Evolutionary conservation across 1,140 invertebrate genomes (phyloP), one percentile per base, ranked within the genome.

Genomic region (Pseudomyrmex sp.): DNA sequence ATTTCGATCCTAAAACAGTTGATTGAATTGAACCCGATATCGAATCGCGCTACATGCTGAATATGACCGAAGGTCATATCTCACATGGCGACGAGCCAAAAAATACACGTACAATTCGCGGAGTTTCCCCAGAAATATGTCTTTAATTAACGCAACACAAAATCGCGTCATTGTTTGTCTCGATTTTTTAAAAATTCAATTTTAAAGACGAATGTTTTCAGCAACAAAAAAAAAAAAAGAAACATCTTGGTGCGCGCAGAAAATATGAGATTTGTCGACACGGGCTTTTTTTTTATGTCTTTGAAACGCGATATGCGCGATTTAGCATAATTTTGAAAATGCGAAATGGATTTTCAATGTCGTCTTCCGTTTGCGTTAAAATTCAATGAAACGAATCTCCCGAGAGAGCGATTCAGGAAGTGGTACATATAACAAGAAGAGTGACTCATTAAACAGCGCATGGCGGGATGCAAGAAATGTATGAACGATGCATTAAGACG

Each of bases 11-110:
- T 13, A 8, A 23, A 66, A 48, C 13, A 13, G 23, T 15, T 50
- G 13, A 59, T 70, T 35, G 15, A 26, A 9, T 69, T 26, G n/a
- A n/a, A 35, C 20, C 20, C 20, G 50, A 54, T 80, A 80, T 80
- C 59, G 54, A 80, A 59, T 61, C 26, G 76, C 48, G 26, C 15
- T 48, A 79, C 59, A 70, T 59, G 52, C 65, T 72, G 76, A 72
- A 80, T 80, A 70, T 80, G 35, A 80, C 54, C 76, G 66, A 72
- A 80, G 66, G 76, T 80, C 76, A 70, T 48, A 72, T 80, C 76
- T 80, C 66, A n/a, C n/a, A 8, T 72, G 76, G 76, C 66, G 50
- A 15, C 1, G 12, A 7, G 54, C 76, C 76, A 80, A 50, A 58
- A 70, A 70, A 26, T 80, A 44, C 52, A 80, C 10, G 76, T 35